Evolutionary conservation across 2,888 invertebrate species (phyloP).

Genomic region (Saturnia japonica): DNA sequence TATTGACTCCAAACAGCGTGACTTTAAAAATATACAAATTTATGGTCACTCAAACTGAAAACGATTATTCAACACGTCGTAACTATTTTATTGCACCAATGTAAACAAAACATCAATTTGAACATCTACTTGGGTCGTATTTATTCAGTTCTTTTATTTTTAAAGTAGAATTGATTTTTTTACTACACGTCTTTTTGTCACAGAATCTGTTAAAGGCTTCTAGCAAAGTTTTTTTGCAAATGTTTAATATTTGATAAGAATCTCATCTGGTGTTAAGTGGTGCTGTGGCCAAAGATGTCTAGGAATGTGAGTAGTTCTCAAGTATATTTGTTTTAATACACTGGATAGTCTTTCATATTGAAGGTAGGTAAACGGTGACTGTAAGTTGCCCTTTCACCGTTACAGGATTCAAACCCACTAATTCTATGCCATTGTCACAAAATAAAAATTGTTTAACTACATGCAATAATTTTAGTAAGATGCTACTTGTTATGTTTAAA

Average conservation of each 20-base stretch:
- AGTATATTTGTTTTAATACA: not conserved
- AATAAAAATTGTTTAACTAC: no score
- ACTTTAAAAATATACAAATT: slow-evolving; percentile 81
- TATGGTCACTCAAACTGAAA: slow-evolving; percentile 78
- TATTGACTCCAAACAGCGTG: slow-evolving; percentile 78
- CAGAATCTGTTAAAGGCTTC: not conserved
- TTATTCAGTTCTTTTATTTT: slow-evolving; percentile 29
- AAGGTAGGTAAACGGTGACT: not conserved
- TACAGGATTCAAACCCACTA: no score
- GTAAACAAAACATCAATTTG: slow-evolving; percentile 76
- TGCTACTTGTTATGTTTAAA: no score
- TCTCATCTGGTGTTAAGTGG: not conserved
- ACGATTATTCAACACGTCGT: slow-evolving; percentile 81
- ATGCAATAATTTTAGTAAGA: no score
- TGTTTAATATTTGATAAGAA: not conserved
- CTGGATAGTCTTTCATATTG: not conserved
- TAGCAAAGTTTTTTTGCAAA: not conserved
- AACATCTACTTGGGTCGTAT: slow-evolving; percentile 48
- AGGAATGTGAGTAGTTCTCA: not conserved
- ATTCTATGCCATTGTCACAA: no score
- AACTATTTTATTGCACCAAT: slow-evolving; percentile 77
- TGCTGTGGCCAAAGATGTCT: not conserved
- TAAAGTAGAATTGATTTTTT: slow-evolving; percentile 8
- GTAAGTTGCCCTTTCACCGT: not conserved
- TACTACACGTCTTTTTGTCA: not conserved